Conservation (phyloP, 2,797 vertebrate species). For the Strix occidentalis region DNA sequence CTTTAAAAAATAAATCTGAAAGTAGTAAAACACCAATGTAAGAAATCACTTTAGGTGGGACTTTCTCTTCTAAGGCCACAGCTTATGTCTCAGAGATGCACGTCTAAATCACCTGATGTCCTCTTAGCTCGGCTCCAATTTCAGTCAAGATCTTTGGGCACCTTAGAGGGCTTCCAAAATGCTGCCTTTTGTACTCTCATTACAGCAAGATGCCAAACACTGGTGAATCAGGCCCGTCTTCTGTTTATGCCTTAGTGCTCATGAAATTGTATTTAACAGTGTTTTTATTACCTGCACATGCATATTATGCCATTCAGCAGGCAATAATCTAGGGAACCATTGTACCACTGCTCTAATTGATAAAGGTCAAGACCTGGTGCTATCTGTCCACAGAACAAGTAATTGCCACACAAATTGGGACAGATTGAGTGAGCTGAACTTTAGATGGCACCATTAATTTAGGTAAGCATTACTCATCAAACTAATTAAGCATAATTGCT, state of each 20-base stretch:
- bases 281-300: background rate
- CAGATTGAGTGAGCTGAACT: slow-evolving; percentile 39
- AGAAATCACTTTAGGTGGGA: background rate
- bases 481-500: slow-evolving; percentile 25
- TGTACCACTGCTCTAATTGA: background rate
- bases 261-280: background rate
- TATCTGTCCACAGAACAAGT: background rate
- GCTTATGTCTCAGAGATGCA: background rate
- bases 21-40: background rate
- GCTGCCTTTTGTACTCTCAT: background rate
- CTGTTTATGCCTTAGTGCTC: background rate
- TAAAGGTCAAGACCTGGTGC: background rate
- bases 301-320: background rate
- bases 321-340: background rate
- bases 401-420: slow-evolving; percentile 10
- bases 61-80: background rate
- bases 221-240: background rate
- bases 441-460: slow-evolving; percentile 8
- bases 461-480: slow-evolving; percentile 18
- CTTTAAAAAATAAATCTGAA: background rate
- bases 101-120: background rate
- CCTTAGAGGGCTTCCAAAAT: background rate
- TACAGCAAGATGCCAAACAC: background rate
- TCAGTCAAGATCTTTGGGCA: background rate
- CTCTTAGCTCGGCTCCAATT: background rate